A percentile compares a stretch with the other conserved stretches of the same genome.
Conservation (phyloP, 2,797 vertebrate species). For the Dryobates pubescens region DNA sequence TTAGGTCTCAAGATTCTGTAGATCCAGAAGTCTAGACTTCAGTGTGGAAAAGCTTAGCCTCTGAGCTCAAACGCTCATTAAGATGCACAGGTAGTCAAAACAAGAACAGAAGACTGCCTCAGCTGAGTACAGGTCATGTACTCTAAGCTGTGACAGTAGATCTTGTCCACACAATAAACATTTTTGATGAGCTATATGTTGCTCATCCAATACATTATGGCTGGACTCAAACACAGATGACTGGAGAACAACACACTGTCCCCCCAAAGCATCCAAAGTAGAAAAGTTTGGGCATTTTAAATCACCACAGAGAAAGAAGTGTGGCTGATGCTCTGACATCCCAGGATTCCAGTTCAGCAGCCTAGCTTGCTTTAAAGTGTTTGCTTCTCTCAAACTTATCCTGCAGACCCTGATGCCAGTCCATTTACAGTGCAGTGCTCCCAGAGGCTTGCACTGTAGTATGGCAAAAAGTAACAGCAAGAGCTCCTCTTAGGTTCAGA, state of each 20-base stretch:
- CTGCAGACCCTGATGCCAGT: neutral
- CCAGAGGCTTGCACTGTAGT: neutral
- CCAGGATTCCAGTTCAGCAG: neutral
- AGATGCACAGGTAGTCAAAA: neutral
- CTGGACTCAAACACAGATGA: neutral
- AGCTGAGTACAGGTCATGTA: neutral
- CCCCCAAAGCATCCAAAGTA: neutral
- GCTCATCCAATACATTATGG: neutral
- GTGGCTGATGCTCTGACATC: neutral
- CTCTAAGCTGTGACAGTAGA: neutral
- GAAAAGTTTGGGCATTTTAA: neutral
- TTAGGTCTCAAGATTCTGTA: neutral
- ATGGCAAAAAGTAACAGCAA: neutral
- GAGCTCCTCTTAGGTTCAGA: neutral
- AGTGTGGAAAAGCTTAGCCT: neutral
- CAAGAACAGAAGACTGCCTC: neutral
- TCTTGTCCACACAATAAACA: neutral
- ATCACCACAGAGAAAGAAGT: neutral
- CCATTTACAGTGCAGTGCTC: neutral
- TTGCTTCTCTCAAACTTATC: neutral
- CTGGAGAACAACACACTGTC: neutral
- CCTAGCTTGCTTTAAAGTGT: neutral
- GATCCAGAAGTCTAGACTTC: neutral
- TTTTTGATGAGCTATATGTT: rapidly evolving
- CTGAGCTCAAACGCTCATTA: neutral